Base-by-base conservation (phyloP, 2,113 vertebrate species). In the Tapirus terrestris region DNA sequence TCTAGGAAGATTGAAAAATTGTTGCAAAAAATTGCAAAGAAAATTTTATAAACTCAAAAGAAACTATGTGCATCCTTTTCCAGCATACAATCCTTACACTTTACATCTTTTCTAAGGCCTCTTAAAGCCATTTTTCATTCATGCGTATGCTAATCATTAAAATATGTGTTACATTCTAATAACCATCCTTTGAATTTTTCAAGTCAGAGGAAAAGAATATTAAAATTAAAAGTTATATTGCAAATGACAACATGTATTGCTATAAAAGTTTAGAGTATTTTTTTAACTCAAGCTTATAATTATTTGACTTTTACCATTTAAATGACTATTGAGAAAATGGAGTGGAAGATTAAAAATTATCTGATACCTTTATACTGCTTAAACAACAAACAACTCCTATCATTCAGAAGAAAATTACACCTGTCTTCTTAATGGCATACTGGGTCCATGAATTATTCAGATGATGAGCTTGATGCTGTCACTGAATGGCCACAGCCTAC, bases 341-440 rank as follows among this genome's bases (percentile, higher is more conserved):
- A 94, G 48, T 72, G 25, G 39, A 96, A 96, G 65, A 93, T 96
- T 93, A 97, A 97, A 97, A 96, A 96, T 96, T 80, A 97, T 93
- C 75, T 95, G 76, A 97, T 95, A 88, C 45, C 97, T 88, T 94
- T 91, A 95, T 79, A 91, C 21, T 91, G 56, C 84, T 94, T 97
- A 91, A 96, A 91, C 36, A 94, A 97, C 95, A 98, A 97, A 96
- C 60, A 95, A 93, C 94, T 96, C 36, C n/a, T 65, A 67, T 73
- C 68, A 90, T 45, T 94, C 96, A 85, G 67, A 93, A 94, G 88
- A 91, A 95, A 97, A 97, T 97, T 95, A 77, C 6, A 97, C 85
- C 92, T 97, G 93, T 92, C 81, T 97, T 88, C 65, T 83, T 95
- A 97, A 97, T 94, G 91, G 61, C 70, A 95, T 63, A 2, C 76